Base-by-base conservation (phyloP, 2,113 vertebrate species). In the Zosterops japonicus region DNA sequence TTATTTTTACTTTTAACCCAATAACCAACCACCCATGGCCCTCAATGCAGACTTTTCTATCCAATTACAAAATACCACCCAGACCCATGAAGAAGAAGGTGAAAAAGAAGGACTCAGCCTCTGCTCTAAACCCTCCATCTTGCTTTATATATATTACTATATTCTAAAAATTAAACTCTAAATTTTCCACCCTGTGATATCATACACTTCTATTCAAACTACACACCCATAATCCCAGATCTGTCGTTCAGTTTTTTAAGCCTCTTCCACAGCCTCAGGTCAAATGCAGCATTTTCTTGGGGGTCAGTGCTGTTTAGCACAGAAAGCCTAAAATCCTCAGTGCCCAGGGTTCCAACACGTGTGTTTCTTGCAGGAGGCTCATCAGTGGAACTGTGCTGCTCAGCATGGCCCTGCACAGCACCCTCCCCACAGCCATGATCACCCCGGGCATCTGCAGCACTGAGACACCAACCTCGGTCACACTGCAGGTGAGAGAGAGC, bases 401-500 rank as follows among this genome's bases (percentile, higher is more conserved):
- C 61, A 96, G 93, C 68, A 71, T 97, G 97, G 93, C 74, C 0
- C 49, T 83, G 28, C 41, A 78, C 93, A 87, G 49, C 61, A 50
- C 74, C 0, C 89, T 96, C 33, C 71, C 97, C 29, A 46, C 89
- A 12, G 44, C 97, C 10, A 17, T 94, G 67, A 59, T 97, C 33
- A 60, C 97, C 28, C 97, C 98, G 2, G 97, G 90, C 78, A 76
- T 96, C 50, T 96, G 96, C 86, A 95, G 91, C 47, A 12, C 59
- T 8, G 94, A 89, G 24, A 91, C 94, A 18, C 96, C 96, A 19
- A 89, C 94, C 33, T 90, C 96, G 4, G 77, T 96, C 75, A 97
- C 64, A 0, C 22, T 98, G 50, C 98, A 98, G 97, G 98, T 98
- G 88, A 95, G 95, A 95, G 94, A 44, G 44, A n/a, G 11, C 0